Conservation (phyloP, 2,113 vertebrate species). For the Melozone crissalis region DNA sequence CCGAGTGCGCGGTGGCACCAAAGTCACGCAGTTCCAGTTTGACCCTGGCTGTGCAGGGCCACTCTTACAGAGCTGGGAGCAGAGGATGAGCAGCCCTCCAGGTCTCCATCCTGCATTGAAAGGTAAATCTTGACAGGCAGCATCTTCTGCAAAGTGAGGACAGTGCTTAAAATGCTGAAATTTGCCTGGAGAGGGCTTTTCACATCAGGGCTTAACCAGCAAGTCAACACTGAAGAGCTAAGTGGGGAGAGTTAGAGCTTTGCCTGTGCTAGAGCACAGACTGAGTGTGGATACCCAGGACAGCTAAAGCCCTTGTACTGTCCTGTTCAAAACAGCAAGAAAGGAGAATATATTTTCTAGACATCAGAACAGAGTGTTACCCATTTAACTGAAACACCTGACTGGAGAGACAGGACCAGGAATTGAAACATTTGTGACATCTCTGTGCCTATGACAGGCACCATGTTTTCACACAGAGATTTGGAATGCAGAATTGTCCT, state of each 20-base stretch:
- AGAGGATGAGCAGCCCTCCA: not conserved
- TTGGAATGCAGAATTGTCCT: not conserved
- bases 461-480: not conserved
- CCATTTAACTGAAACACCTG: not conserved
- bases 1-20: rapidly evolving
- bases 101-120: not conserved
- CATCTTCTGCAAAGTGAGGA: not conserved
- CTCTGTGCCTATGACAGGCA: not conserved
- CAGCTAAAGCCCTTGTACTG: not conserved
- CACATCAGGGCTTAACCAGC: not conserved
- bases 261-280: conserved; percentile 27
- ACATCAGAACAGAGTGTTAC: not conserved
- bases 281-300: not conserved
- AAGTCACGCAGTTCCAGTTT: not conserved
- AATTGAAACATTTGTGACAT: not conserved
- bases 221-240: not conserved
- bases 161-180: conserved; percentile 14
- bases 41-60: not conserved
- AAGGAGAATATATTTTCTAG: not conserved
- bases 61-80: not conserved
- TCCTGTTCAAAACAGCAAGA: not conserved
- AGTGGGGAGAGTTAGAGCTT: not conserved
- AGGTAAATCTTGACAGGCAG: not conserved
- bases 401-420: not conserved
- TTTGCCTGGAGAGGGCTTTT: conserved; percentile 60